Base-by-base conservation (phyloP, 2,797 vertebrate genomes). In the Oophaga sylvatica region DNA sequence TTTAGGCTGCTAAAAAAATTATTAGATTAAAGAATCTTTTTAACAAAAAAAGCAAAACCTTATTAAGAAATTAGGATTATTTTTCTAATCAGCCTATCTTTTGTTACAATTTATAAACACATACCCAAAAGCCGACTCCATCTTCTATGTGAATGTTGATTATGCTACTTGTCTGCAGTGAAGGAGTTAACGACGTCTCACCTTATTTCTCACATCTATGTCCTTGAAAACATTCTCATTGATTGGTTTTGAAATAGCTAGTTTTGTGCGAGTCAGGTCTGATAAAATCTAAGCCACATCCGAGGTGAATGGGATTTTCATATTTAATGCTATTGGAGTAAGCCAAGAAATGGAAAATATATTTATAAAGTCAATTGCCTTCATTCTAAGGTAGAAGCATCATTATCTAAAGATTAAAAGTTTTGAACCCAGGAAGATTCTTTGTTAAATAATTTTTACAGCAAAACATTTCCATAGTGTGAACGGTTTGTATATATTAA, bases 181-280 rank as follows among this genome's bases (percentile, higher is more conserved):
- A 78, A 62, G 17, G 84, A 20, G 84, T 85, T 85, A 78, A 78
- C 45, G 57, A 41, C 26, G 41, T 80, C 26, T 68, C 65, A 71
- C 67, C 67, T 86, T 80, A 81, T 81, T 80, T 86, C 78, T 73
- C 85, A 86, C 85, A 62, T 71, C 76, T 80, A 35, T 86, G 85
- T 86, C 77, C 85, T 86, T 86, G 78, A 86, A 86, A 70, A 81
- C 85, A 86, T 80, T 80, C 41, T 86, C 85, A 86, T 86, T 80
- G 85, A 86, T 86, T 81, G 85, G 85, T 71, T 86, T 71, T 71
- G 26, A 80, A 86, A 86, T 80, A 86, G 68, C 85, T 70, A 80
- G 77, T 86, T 86, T 80, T 68, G 77, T 81, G 62, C 71, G 67
- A 80, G 77, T 73, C 77, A 73, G 78, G 35, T 80, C 78, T 81